A percentile compares a stretch with the other conserved stretches of the same genome.
Conservation (phyloP, 1,140 invertebrate genomes). For the Andricus grossulariae region DNA sequence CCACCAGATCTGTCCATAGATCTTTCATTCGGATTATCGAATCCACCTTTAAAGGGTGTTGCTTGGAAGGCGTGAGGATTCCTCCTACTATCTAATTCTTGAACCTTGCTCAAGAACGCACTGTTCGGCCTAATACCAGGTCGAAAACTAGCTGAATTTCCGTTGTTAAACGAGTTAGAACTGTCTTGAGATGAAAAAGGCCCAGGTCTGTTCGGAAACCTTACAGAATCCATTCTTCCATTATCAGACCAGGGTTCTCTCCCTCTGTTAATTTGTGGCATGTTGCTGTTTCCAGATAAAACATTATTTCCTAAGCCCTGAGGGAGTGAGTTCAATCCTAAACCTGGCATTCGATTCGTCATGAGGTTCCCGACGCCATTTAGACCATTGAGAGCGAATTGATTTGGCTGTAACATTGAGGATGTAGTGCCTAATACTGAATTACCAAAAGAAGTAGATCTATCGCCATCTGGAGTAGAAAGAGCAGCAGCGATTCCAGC, state of each 20-base stretch:
- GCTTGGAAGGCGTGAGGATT: conserved; percentile 80
- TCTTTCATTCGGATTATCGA: conserved; percentile 37
- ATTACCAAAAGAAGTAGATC: conserved; percentile 43
- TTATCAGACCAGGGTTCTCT: conserved; percentile 62
- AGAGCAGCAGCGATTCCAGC: conserved; percentile 65
- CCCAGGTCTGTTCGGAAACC: conserved; percentile 57
- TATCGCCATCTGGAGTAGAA: conserved; percentile 56
- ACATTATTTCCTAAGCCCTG: conserved; percentile 32
- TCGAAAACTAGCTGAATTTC: conserved; percentile 50
- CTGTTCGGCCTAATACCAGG: conserved; percentile 40
- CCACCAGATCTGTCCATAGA: conserved; percentile 33
- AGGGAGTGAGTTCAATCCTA: conserved; percentile 55
- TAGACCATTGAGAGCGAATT: conserved; percentile 67
- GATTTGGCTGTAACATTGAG: conserved; percentile 56
- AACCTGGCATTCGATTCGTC: conserved; percentile 46
- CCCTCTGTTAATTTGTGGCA: background rate
- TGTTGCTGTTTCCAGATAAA: background rate
- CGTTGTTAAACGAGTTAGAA: conserved; percentile 33
- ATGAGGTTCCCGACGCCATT: conserved; percentile 65
- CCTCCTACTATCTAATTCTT: conserved; percentile 78
- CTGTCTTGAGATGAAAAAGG: conserved; percentile 57
- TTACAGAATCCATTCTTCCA: conserved; percentile 52
- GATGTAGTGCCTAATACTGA: conserved; percentile 44
- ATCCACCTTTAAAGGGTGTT: conserved; percentile 44
- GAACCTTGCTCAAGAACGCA: conserved; percentile 59